A percentile compares a stretch with the other conserved stretches of the same genome.
These are phyloP conservation scores for Rhagoletis pomonella DNA, from an alignment of 1,140 invertebrate species.

Conservation along the genomic window DNA sequence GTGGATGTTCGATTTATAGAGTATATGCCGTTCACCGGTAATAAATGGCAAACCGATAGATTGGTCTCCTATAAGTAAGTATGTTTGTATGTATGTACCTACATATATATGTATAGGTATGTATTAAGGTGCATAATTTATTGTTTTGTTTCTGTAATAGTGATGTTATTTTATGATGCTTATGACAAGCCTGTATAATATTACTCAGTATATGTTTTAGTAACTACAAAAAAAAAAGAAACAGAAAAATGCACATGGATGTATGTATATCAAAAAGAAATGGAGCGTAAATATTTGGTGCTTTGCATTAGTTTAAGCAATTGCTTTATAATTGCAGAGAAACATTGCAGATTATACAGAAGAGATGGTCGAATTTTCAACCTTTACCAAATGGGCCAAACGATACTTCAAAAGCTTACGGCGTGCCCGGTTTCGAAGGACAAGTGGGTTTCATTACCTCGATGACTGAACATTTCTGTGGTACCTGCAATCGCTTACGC, in stretches of 20 bases:
- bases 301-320: too few species aligned
- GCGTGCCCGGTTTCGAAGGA: conserved; percentile 87
- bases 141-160: too few species aligned
- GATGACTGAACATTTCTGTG: conserved; percentile 96
- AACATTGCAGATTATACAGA: conserved; percentile 81
- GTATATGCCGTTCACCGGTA: conserved; percentile 99
- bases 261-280: background rate
- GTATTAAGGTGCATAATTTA: background rate
- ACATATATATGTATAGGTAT: too few species aligned
- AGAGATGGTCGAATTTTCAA: conserved; percentile 80
- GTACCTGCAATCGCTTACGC: conserved; percentile 90
- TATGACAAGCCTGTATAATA: too few species aligned
- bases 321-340: conserved; percentile 74
- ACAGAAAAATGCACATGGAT: background rate
- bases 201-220: too few species aligned
- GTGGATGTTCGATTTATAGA: conserved; percentile 97
- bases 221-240: too few species aligned
- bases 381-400: conserved; percentile 83
- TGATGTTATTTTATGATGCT: too few species aligned
- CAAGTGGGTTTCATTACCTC: conserved; percentile 98
- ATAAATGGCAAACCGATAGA: conserved; percentile 90
- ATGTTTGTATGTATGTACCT: conserved; percentile 66
- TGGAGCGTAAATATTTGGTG: too few species aligned
- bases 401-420: conserved; percentile 95
- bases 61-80: conserved; percentile 88